Evolutionary conservation across 2,797 vertebrate species (phyloP), one percentile per base, ranked within the genome.

Genomic region (Hylomyscus alleni): DNA sequence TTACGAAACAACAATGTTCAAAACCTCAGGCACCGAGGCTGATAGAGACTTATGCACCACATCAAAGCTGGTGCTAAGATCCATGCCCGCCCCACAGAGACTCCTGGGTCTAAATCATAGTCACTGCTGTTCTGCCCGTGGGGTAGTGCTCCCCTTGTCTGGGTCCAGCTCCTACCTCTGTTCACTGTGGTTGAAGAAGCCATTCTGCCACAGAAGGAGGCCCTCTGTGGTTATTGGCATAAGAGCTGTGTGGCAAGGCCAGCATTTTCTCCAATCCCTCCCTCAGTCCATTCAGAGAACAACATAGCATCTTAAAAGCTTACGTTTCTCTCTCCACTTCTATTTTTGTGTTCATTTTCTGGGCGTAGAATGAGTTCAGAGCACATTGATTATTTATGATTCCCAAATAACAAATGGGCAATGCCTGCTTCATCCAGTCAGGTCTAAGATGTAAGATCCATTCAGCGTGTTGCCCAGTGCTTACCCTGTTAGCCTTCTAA

Each of bases 291-390:
- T 69, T 84, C 90, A 56, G 54, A 77, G 44, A 76, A 26, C 20
- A 69, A 60, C 17, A 37, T 0, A 54, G 11, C 29, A 62, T 91
- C 86, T 91, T 69, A 81, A n/a, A 50, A 84, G 31, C 67, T 67
- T 13, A 7, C 10, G 20, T 73, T 54, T 72, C 88, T 34, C 69
- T 72, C 90, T 24, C 69, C 72, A 81, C 24, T 50, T 90, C 65
- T 75, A 87, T 73, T 93, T 93, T 93, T 26, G 56, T 69, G 50
- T 86, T 94, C 76, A n/a, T 52, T 93, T 83, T 72, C 75, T 89
- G 80, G 40, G 75, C 89, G 47, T 73, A 85, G 52, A 83, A 89
- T 50, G 17, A 29, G n/a, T 40, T 69, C 31, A 76, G 72, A 88
- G 62, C 31, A 60, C 24, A 11, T 65, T 47, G 34, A 10, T 22